These are phyloP conservation scores for Dicrostonyx torquatus DNA, from an alignment of 2,797 vertebrate species.

Conservation along the genomic window DNA sequence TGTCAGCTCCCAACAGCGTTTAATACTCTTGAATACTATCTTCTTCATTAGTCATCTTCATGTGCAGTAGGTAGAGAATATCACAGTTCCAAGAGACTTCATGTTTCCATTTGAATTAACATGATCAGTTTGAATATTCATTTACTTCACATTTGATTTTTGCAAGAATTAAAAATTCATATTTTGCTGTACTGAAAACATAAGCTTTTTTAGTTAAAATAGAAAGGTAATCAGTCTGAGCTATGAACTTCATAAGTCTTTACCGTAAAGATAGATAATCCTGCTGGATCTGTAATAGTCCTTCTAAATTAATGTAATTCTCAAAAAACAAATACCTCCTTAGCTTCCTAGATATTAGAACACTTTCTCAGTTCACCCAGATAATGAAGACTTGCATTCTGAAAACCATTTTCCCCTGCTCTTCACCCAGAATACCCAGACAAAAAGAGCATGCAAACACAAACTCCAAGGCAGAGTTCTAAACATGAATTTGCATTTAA, in stretches of 20 bases:
- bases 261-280: neutral
- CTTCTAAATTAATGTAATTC: neutral
- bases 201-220: conserved; percentile 23
- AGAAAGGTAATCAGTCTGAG: neutral
- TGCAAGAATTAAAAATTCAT: conserved; percentile 11
- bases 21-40: neutral
- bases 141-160: conserved; percentile 53
- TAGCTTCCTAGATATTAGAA: neutral
- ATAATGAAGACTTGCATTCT: neutral
- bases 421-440: neutral
- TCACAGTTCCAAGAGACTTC: neutral
- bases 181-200: conserved; percentile 38
- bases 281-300: neutral
- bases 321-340: neutral
- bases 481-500: neutral
- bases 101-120: neutral
- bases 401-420: neutral
- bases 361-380: neutral
- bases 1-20: neutral
- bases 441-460: rapidly evolving
- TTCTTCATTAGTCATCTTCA: conserved; percentile 14
- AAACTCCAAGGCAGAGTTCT: neutral
- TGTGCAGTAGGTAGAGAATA: neutral
- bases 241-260: neutral
- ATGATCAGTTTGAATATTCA: conserved; percentile 27